Conservation (phyloP, 2,888 invertebrate species). For the Cordylochernes scorpioides region DNA sequence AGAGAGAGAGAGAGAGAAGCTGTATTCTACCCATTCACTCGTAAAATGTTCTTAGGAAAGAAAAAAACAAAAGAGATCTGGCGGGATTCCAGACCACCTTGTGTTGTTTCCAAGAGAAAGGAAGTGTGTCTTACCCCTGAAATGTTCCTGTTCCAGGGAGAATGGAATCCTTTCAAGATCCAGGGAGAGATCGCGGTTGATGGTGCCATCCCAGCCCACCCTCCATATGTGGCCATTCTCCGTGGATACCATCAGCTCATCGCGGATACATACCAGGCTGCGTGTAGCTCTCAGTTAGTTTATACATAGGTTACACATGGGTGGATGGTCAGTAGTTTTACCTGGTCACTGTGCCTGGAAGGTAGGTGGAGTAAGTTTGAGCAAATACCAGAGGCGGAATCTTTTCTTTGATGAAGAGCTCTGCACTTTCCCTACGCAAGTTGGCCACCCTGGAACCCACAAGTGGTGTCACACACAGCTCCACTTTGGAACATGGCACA, state of each 20-base stretch:
- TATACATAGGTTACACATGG: too few species aligned
- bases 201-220: constrained; percentile 34
- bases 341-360: constrained; percentile 20
- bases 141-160: constrained; percentile 70
- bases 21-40: too few species aligned
- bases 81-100: too few species aligned
- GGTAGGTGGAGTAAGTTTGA: constrained; percentile 14
- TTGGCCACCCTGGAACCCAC: constrained; percentile 55
- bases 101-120: constrained; percentile 2
- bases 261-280: constrained; percentile 42
- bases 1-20: too few species aligned
- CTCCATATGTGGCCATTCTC: constrained; percentile 10
- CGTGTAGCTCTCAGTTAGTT: too few species aligned
- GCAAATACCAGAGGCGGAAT: constrained; percentile 52
- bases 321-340: too few species aligned
- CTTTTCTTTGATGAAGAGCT: constrained; percentile 63
- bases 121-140: constrained; percentile 33
- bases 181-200: constrained; percentile 55
- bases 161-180: constrained; percentile 66
- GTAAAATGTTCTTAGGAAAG: too few species aligned
- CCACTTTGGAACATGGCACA: too few species aligned
- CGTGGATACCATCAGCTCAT: constrained; percentile 61
- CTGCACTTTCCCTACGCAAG: constrained; percentile 56
- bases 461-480: too few species aligned
- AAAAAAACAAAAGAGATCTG: too few species aligned